Conservation (phyloP, 2,797 vertebrate genomes). For the Sebastes baramenuke region DNA sequence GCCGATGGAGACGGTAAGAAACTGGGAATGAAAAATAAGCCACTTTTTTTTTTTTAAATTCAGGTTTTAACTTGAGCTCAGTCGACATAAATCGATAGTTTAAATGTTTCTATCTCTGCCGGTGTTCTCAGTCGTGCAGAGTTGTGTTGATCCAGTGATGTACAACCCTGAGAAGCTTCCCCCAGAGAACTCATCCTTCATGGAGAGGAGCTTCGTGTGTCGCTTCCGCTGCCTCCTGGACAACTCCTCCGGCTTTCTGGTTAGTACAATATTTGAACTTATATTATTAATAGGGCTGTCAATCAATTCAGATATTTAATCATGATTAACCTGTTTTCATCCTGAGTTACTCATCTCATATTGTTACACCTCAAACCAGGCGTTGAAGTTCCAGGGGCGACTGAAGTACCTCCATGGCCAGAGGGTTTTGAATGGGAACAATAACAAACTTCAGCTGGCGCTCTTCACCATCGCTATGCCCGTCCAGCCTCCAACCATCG, state of each 20-base stretch:
- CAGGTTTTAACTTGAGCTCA: not conserved
- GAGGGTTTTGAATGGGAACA: conserved; percentile 49
- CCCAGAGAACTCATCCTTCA: conserved; percentile 75
- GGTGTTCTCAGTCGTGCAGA: conserved; percentile 41
- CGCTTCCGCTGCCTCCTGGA: conserved; percentile 88
- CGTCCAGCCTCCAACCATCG: conserved; percentile 81
- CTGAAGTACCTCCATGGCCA: conserved; percentile 86
- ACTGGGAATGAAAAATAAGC: not conserved
- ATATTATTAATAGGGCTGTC: no score
- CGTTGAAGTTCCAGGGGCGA: conserved; percentile 84
- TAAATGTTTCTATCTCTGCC: not conserved
- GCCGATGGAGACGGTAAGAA: conserved; percentile 53
- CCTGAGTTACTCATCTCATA: not conserved
- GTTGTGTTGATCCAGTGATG: conserved; percentile 2
- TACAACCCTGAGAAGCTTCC: conserved; percentile 71
- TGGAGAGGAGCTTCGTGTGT: conserved; percentile 87
- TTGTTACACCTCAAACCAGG: conserved; percentile 60
- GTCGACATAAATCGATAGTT: not conserved
- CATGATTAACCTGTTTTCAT: no score
- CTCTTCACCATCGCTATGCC: conserved; percentile 85
- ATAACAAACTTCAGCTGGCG: conserved; percentile 74
- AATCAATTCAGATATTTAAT: no score
- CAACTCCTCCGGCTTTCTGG: conserved; percentile 89
- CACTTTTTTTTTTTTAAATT: not conserved
- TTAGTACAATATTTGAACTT: conserved; percentile 36